Base-by-base conservation (phyloP, 2,797 vertebrate genomes). In the Distichodus sexfasciatus region DNA sequence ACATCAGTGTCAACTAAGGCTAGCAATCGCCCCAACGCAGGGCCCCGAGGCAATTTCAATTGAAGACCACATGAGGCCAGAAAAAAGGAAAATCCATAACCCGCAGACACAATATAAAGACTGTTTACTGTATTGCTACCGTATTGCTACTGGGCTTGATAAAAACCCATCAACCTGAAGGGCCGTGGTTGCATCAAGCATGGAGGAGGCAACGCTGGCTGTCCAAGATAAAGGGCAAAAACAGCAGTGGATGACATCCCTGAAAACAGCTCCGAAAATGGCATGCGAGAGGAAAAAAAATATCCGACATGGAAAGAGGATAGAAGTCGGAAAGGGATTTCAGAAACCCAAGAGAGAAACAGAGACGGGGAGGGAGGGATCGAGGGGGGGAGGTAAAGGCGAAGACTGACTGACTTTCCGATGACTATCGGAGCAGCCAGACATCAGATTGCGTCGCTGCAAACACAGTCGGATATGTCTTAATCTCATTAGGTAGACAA, bases 401-500 rank as follows among this genome's bases (percentile, higher is more conserved):
- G 6, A 15, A 55, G 41, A 54, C 24, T 8, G 14, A 19, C 9
- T n/a, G 11, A 35, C n/a, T n/a, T n/a, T n/a, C n/a, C n/a, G 59
- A 46, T 53, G 51, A 26, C 33, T 48, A 47, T 60, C 46, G 60
- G 43, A 61, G 50, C 17, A 40, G 33, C 54, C 17, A 64, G 10
- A 70, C 41, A 54, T 64, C 44, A 75, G 43, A 46, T 57, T 26
- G 15, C 29, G 68, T 54, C 55, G 66, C 46, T 59, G 46, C 33
- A 19, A n/a, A 24, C 64, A 36, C 44, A 36, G 61, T 48, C 84
- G 80, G 75, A 68, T 40, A 78, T 46, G 72, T 84, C 82, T 83
- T 89, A 86, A 90, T 90, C 82, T 81, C 72, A 84, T 89, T 90
- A 87, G 73, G 78, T 82, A 53, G 76, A 83, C 79, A 81, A 79